Evolutionary conservation across 2,113 vertebrate species (phyloP), one percentile per base, ranked within the genome.

Genomic region (Lamprotornis superbus): DNA sequence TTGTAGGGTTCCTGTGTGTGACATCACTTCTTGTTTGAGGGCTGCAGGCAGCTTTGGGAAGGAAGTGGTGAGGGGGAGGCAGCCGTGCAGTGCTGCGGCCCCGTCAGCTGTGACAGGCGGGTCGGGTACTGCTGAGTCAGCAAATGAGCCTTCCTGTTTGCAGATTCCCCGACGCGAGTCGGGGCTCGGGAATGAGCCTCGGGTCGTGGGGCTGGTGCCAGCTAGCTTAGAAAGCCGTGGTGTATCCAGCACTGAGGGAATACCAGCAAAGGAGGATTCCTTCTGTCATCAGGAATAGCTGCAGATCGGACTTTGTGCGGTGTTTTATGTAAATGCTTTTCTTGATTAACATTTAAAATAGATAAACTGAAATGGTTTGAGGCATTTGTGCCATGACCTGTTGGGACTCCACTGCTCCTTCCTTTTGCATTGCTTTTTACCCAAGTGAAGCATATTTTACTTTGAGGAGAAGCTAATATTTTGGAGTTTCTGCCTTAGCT

Each of bases 71-170:
- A 68, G 61, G 78, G 89, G 89, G 57, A 81, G 94, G 93, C 82
- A 52, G 95, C 55, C 6, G 8, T 9, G 65, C 63, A 5, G 30
- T 2, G 35, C 81, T 53, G 68, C 5, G 2, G 83, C 60, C 83
- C 74, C 31, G 1, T 94, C 89, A 93, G 93, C 94, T 94, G 92
- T 73, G 71, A 9, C n/a, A 24, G 79, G 67, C 89, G 31, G 12
- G 68, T 30, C 42, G 57, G 47, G 76, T 87, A 22, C 31, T 93
- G 96, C 97, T 95, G 94, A 96, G 83, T 97, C 96, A 97, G 94
- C 96, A 95, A 2, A 17, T 19, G 69, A 39, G 16, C 74, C 68
- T 94, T 86, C 94, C 90, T 94, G 92, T 76, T 87, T 81, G 69
- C 77, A 37, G 69, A 92, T 80, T 89, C 86, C 71, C 93, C 53